phyloP scores from a whole-genome alignment of 1,140 invertebrate genomes.

The Heliconius eleuchia region DNA sequence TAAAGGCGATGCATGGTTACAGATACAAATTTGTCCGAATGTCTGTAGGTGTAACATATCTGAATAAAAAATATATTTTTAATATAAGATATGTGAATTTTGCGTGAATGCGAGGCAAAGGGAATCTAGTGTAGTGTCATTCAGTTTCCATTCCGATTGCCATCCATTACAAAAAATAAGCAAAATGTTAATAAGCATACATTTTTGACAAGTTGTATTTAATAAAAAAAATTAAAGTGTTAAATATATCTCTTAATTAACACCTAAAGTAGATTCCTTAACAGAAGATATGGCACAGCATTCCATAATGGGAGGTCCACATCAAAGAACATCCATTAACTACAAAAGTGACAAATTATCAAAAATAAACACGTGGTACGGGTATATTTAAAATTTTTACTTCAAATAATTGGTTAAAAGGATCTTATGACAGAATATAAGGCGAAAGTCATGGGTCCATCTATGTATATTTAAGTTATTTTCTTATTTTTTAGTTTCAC shows the following conservation, averaged over 20 bases:
- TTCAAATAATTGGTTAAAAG: not conserved
- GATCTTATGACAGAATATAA: not conserved
- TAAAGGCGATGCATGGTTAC: no score
- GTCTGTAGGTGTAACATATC: no score
- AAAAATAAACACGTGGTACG: slow-evolving; percentile 41
- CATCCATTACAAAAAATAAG: not conserved
- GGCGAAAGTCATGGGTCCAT: not conserved
- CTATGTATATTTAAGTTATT: not conserved
- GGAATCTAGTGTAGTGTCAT: no score
- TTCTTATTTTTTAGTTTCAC: no score
- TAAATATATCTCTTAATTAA: slow-evolving; percentile 39
- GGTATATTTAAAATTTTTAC: not conserved
- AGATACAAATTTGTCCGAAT: no score
- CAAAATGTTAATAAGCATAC: not conserved
- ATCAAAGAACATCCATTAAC: slow-evolving; percentile 46
- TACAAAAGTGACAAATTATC: slow-evolving; percentile 47
- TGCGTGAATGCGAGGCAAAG: no score
- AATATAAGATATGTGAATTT: no score
- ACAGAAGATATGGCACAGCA: slow-evolving; percentile 26
- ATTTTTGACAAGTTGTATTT: not conserved
- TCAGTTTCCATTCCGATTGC: no score
- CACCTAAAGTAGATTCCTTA: slow-evolving; percentile 39
- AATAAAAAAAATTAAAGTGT: slow-evolving; percentile 2
- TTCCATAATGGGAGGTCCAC: slow-evolving; percentile 46
- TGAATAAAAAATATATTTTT: no score